Evolutionary conservation across 2,888 invertebrate species (phyloP), one percentile per base, ranked within the genome.

Genomic region (Neoitamus cyanurus): DNA sequence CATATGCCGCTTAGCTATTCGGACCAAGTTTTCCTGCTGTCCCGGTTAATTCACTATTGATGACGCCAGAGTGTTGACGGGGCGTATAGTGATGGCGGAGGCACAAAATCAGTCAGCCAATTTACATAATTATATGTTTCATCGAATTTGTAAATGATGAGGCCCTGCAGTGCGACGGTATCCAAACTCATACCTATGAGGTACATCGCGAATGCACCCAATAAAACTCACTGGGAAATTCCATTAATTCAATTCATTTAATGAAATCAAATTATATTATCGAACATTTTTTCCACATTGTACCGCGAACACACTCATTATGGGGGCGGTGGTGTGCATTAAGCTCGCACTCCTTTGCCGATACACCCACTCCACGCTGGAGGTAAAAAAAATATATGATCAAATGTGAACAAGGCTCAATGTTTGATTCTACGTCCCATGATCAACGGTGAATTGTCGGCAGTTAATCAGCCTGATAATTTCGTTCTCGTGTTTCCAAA

Each of bases 181-280:
- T 25, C 11, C 25, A 77, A 15, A 25, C 5, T 2, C 37, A n/a
- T 20, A 9, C 9, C 25, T 20, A 48, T 25, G 9, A 28, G 42
- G 46, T 77, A 46, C 11, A 42, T n/a, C 42, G 25, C 20, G 36
- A 77, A 28, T 77, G 34, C 77, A 42, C 7, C 25, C 42, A 42
- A 46, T 36, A 77, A 58, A 77, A 9, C 36, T 77, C 42, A 11
- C 30, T n/a, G 77, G 42, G 46, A 42, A 77, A 46, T 77, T 46
- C 77, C 77, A 77, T 77, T 77, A 77, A 77, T 77, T 77, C 77
- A 77, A 77, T 77, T 77, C 77, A 77, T 77, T 77, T 77, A 77
- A 77, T 77, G 77, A 77, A 77, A 77, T 77, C 77, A 77, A 77
- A 77, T 77, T 77, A 46, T 77, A 77, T 77, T 77, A 77, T 77